phyloP scores from a whole-genome alignment of 2,113 vertebrate species.

The Datnioides undecimradiatus region DNA sequence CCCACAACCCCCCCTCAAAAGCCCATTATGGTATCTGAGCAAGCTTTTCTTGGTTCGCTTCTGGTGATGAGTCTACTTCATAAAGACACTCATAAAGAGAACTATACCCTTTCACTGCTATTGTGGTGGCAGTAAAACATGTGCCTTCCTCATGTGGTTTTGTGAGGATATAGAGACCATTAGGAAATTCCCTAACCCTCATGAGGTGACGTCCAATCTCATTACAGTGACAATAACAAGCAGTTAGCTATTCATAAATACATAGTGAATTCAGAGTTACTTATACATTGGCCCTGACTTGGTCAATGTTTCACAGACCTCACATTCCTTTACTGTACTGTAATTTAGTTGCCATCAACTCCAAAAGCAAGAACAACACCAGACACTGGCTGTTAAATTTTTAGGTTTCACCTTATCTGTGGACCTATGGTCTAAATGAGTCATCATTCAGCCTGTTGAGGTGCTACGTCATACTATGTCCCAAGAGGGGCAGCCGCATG shows the following conservation, averaged over 20 bases:
- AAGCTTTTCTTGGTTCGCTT: constrained; percentile 59
- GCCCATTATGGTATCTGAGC: constrained; percentile 53
- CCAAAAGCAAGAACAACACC: constrained; percentile 31
- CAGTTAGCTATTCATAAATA: constrained; percentile 42
- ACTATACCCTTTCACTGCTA: constrained; percentile 69
- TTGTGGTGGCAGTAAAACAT: constrained; percentile 66
- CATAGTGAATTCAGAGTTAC: constrained; percentile 17
- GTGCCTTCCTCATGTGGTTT: constrained; percentile 67
- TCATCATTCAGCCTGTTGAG: constrained; percentile 26
- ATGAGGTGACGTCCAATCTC: constrained; percentile 56
- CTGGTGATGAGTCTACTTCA: constrained; percentile 62
- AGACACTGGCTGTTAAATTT: constrained; percentile 14
- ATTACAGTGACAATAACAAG: constrained; percentile 63
- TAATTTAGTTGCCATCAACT: constrained; percentile 28
- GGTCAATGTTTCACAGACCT: constrained; percentile 22
- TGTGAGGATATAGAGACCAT: constrained; percentile 46
- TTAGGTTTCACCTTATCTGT: constrained; percentile 37
- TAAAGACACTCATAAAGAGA: constrained; percentile 65
- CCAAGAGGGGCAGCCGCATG: constrained; percentile 51
- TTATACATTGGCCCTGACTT: constrained; percentile 18
- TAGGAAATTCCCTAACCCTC: constrained; percentile 67
- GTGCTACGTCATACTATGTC: constrained; percentile 45
- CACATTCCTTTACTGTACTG: constrained; percentile 24
- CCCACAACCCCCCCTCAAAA: constrained; percentile 18
- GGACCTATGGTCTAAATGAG: constrained; percentile 24